phyloP scores from a whole-genome alignment of 2,113 vertebrate genomes.

The Cariama cristata region DNA sequence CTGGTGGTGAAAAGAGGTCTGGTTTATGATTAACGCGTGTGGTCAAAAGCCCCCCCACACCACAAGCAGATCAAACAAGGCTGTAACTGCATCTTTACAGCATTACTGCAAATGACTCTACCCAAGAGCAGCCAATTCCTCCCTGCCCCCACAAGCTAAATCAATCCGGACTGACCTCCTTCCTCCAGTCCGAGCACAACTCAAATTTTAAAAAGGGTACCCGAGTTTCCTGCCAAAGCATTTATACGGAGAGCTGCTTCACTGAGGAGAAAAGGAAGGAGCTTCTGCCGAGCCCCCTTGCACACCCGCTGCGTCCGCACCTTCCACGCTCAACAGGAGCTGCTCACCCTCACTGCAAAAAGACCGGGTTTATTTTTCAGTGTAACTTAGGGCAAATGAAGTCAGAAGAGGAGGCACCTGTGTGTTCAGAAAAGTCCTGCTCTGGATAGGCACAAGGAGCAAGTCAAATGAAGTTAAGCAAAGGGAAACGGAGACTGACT shows the following conservation, averaged over 20 bases:
- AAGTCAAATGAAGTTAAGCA: not conserved
- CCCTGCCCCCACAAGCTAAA: not conserved
- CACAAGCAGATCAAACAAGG: not conserved
- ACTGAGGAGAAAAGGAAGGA: too few species aligned
- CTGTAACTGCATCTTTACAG: not conserved
- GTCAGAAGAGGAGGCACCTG: not conserved
- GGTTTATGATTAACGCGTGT: not conserved
- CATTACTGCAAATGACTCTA: not conserved
- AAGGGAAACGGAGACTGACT: not conserved
- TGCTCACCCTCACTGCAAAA: too few species aligned
- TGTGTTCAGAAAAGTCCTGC: not conserved
- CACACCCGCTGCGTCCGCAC: accelerated
- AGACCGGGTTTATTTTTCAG: not conserved
- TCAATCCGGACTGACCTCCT: not conserved
- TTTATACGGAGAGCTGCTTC: not conserved
- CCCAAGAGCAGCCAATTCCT: not conserved
- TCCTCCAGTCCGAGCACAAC: not conserved
- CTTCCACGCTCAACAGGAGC: not conserved
- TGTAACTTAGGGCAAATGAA: accelerated
- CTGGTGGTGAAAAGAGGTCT: not conserved
- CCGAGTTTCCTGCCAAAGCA: accelerated
- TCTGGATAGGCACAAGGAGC: not conserved
- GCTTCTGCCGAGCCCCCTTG: not conserved
- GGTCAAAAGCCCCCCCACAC: not conserved
- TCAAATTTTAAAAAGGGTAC: accelerated